phyloP scores from a whole-genome alignment of 2,113 vertebrate genomes.

The Pterocles gutturalis region DNA sequence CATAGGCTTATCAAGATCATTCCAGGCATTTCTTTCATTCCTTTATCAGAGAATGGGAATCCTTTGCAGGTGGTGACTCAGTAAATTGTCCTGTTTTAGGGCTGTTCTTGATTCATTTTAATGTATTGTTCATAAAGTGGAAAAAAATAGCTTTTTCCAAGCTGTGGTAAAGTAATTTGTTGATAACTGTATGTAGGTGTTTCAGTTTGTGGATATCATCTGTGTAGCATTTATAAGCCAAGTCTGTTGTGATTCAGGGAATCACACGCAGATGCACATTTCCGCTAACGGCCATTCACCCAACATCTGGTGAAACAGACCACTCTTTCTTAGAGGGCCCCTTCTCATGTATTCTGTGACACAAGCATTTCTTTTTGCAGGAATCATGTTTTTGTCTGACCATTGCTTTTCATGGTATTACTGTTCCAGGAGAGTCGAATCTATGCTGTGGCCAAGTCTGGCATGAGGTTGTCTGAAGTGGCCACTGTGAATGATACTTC shows the following conservation, averaged over 20 bases:
- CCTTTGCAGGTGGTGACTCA: not conserved
- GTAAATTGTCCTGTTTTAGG: not conserved
- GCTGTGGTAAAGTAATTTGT: not conserved
- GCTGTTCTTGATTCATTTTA: not conserved
- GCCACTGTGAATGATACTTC: slow-evolving; percentile 68
- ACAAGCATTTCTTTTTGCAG: not conserved
- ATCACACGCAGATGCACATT: not conserved
- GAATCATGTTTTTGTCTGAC: not conserved
- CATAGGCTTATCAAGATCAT: not conserved
- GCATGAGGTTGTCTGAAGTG: slow-evolving; percentile 88
- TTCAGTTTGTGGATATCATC: not conserved
- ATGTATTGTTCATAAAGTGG: not conserved
- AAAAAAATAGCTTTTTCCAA: not conserved
- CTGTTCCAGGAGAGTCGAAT: slow-evolving; percentile 88
- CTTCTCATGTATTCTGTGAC: not conserved
- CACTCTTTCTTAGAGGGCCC: not conserved
- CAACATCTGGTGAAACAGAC: not conserved
- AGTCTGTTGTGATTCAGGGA: not conserved
- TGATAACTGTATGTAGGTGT: not conserved
- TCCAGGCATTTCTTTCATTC: slow-evolving; percentile 43
- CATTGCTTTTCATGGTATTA: not conserved
- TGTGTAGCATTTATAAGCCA: not conserved
- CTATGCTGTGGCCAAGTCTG: slow-evolving; percentile 89
- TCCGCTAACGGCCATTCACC: not conserved
- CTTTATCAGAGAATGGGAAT: not conserved